phyloP scores from a whole-genome alignment of 2,113 vertebrate genomes.

The Orycteropus afer region DNA sequence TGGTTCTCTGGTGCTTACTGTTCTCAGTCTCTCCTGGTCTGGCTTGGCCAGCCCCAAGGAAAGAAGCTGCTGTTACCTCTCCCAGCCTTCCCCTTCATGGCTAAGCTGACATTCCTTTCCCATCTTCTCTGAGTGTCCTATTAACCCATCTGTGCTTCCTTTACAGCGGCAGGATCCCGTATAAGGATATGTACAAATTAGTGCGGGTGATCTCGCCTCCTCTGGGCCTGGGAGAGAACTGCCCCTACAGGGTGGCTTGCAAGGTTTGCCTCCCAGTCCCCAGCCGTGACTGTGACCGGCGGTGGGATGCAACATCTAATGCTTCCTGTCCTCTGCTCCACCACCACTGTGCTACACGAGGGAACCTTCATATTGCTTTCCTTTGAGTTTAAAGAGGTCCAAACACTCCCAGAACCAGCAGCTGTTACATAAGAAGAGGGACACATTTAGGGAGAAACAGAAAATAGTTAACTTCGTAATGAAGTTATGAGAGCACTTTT shows the following conservation, averaged over 20 bases:
- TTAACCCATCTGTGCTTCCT: constrained; percentile 94
- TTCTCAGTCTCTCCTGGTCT: constrained; percentile 53
- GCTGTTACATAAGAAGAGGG: constrained; percentile 81
- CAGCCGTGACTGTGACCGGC: constrained; percentile 86
- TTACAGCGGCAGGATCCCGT: constrained; percentile 99
- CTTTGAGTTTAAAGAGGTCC: constrained; percentile 90
- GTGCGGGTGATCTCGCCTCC: constrained; percentile 99
- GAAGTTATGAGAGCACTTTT: background rate
- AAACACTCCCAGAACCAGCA: constrained; percentile 88
- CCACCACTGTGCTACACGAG: constrained; percentile 84
- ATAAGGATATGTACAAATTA: constrained; percentile 99
- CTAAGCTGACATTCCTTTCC: constrained; percentile 75
- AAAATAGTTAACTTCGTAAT: background rate
- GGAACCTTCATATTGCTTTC: constrained; percentile 87
- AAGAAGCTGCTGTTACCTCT: constrained; percentile 5
- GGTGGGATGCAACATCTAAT: constrained; percentile 83
- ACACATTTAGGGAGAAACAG: background rate
- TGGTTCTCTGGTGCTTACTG: constrained; percentile 29
- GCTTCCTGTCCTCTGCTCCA: constrained; percentile 83
- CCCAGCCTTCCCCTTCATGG: background rate
- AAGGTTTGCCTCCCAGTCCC: constrained; percentile 96
- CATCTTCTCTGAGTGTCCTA: constrained; percentile 84
- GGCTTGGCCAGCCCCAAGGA: constrained; percentile 56
- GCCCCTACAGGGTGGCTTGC: constrained; percentile 99
- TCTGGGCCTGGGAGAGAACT: constrained; percentile 99